Evolutionary conservation across 2,797 vertebrate species (phyloP).

Genomic region (Odontamblyopus lacepedii): DNA sequence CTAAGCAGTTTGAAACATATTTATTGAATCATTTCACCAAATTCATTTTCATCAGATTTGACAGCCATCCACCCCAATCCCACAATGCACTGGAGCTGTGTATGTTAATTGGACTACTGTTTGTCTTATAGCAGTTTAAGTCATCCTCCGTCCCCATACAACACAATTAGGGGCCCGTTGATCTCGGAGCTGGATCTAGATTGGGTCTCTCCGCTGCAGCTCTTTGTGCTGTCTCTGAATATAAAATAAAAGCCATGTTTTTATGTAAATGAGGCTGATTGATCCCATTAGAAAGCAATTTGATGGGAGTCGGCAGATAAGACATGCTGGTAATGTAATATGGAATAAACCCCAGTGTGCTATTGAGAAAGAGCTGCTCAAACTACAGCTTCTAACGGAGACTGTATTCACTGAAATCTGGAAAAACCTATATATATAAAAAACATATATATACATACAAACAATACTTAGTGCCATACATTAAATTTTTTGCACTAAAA

Average conservation of each 20-base stretch:
- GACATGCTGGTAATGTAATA: conserved; percentile 25
- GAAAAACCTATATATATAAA: neutral
- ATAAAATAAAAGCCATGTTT: conserved; percentile 43
- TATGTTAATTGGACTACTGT: conserved; percentile 12
- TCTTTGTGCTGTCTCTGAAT: conserved; percentile 16
- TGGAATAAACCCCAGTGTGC: conserved; percentile 28
- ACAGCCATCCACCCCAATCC: conserved; percentile 7
- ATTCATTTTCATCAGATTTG: conserved; percentile 20
- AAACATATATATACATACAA: too few relatives aligned
- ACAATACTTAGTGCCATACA: too few relatives aligned
- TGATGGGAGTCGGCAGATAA: conserved; percentile 41
- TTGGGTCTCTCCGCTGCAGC: conserved; percentile 11
- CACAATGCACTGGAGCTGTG: conserved; percentile 11
- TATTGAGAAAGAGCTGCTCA: conserved; percentile 5
- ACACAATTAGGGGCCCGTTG: conserved; percentile 26
- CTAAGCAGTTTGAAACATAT: conserved; percentile 8
- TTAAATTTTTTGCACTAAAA: too few relatives aligned
- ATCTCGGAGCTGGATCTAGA: conserved; percentile 12
- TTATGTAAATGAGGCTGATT: conserved; percentile 46
- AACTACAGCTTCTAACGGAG: conserved; percentile 3
- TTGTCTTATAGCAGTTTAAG: conserved; percentile 13
- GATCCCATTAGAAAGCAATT: conserved; percentile 48
- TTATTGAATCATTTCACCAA: conserved; percentile 11
- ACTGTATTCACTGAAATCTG: neutral
- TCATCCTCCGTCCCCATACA: conserved; percentile 16